These are phyloP conservation scores for Amorpha juglandis DNA, from an alignment of 2,888 invertebrate species.

Conservation along the genomic window DNA sequence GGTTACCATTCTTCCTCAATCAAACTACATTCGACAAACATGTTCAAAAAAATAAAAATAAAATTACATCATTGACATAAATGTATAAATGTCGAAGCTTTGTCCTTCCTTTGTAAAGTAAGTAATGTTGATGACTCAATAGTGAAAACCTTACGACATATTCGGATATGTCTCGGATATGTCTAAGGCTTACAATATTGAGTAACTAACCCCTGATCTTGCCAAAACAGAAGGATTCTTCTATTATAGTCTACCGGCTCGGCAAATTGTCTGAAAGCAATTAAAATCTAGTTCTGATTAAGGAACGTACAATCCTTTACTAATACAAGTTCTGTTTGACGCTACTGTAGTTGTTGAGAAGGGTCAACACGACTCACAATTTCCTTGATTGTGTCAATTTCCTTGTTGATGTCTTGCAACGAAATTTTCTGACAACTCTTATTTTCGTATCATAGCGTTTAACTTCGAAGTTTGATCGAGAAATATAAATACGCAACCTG, in stretches of 20 bases:
- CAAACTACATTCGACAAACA: too few relatives aligned
- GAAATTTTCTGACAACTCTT: constrained; percentile 2
- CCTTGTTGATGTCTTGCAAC: not conserved
- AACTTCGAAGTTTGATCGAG: not conserved
- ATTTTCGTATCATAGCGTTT: not conserved
- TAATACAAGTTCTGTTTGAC: constrained; percentile 38
- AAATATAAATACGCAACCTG: too few relatives aligned
- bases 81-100: too few relatives aligned
- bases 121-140: too few relatives aligned
- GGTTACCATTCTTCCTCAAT: constrained; percentile 32
- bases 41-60: too few relatives aligned
- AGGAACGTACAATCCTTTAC: constrained; percentile 16
- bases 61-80: too few relatives aligned
- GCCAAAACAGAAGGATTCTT: not conserved
- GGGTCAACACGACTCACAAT: constrained; percentile 34
- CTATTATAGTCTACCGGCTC: not conserved
- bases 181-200: not conserved
- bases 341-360: constrained; percentile 34
- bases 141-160: too few relatives aligned
- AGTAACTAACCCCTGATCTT: not conserved
- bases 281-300: constrained; percentile 12
- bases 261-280: not conserved
- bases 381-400: constrained; percentile 27
- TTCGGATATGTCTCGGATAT: too few relatives aligned
- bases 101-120: too few relatives aligned